Base-by-base conservation (phyloP, 2,888 invertebrate species). In the Mechanitis messenoides region DNA sequence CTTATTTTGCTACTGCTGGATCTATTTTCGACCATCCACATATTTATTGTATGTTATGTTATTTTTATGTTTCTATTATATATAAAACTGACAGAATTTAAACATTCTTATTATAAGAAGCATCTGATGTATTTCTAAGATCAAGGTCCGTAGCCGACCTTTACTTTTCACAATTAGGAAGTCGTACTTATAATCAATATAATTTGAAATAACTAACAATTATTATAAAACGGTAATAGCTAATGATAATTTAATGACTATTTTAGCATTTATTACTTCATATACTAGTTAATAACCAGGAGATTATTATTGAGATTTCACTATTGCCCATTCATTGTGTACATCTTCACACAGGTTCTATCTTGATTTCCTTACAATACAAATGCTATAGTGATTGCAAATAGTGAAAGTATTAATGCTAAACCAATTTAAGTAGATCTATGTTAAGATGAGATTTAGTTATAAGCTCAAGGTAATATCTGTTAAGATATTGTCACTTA, bases 1-100 rank as follows among this genome's bases (percentile, higher is more conserved):
- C 84, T 83, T 85, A 81, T 85, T 84, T 85, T 85, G 81, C 77
- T 82, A 77, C 71, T 80, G 73, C 68, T 72, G 76, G 73, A 72
- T 84, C 87, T 87, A 87, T 87, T 87, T 86, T 78, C 68, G 80
- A 79, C 76, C 73, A 68, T 66, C 73, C 75, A 69, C 68, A 74
- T 77, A 72, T 66, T 71, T 73, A 75, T 71, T 69, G 86, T 86
- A 76, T 65, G 84, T 80, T 70, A 65, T 68, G 58, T 50, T 61
- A 58, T 65, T 64, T 58, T 59, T 63, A 53, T 28, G 12, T 31
- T 42, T 63, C 4, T 64, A 38, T 33, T 46, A 31, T 53, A 35
- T 2, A 28, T 53, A 4, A 45, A 53, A 42, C 11, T 53, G 20
- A 12, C 7, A 9, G 3, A 6, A 45, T 2, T 33, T 45, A 38